These are phyloP conservation scores for Spodoptera littoralis DNA, from an alignment of 2,888 invertebrate species.

Conservation along the genomic window DNA sequence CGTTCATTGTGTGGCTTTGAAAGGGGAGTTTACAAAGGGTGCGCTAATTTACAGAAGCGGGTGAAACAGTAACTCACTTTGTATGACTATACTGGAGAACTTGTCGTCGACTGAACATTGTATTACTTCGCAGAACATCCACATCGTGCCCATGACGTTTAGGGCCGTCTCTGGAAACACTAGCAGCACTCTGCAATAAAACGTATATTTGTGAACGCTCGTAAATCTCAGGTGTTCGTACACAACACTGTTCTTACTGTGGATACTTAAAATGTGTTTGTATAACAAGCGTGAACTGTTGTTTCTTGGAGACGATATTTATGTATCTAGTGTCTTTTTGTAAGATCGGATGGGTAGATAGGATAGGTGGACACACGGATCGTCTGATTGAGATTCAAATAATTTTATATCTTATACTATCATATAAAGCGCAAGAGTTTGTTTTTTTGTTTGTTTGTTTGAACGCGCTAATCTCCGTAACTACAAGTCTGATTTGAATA, in stretches of 20 bases:
- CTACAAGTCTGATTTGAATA: no score
- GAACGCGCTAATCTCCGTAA: no score
- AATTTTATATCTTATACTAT: no score
- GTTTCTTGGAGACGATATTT: no score
- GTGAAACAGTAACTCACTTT: slow-evolving; percentile 86
- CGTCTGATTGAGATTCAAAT: no score
- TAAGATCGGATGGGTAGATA: no score
- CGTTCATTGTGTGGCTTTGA: slow-evolving; percentile 31
- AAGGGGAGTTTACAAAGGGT: slow-evolving; percentile 27
- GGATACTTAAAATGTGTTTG: slow-evolving; percentile 1
- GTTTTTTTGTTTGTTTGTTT: no score
- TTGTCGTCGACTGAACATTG: slow-evolving; percentile 91
- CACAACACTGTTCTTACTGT: background rate
- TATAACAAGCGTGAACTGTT: no score
- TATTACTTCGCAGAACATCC: slow-evolving; percentile 93
- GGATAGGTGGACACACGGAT: no score
- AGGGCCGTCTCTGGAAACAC: slow-evolving; percentile 93
- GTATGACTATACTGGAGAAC: slow-evolving; percentile 92
- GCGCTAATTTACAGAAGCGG: slow-evolving; percentile 32
- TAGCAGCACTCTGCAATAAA: slow-evolving; percentile 90
- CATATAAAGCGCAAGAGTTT: no score
- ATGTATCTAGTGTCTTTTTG: no score
- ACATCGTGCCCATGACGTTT: slow-evolving; percentile 94
- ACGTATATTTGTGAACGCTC: slow-evolving; percentile 1
- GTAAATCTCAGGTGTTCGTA: slow-evolving; percentile 4